Evolutionary conservation across 2,797 vertebrate genomes (phyloP).

Genomic region (Margarornis squamiger): DNA sequence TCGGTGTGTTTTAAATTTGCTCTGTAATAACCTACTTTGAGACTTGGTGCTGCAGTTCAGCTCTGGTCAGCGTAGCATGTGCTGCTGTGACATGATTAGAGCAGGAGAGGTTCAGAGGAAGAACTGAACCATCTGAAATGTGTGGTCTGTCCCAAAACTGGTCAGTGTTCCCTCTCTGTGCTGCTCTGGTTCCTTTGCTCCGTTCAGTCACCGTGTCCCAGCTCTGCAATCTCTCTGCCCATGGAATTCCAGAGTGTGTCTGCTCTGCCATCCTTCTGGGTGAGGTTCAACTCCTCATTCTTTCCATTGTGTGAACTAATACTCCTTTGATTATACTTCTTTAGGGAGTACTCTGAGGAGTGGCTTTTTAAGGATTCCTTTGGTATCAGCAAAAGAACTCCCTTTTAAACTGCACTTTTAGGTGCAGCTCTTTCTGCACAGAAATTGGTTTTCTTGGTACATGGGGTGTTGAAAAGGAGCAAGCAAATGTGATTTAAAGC

Average conservation of each 20-base stretch:
- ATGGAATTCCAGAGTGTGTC: neutral
- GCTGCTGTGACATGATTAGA: neutral
- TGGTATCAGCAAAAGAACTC: slow-evolving; percentile 2
- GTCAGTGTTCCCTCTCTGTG: neutral
- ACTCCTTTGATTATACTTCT: neutral
- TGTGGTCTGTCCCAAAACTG: rapidly evolving
- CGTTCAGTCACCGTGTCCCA: neutral
- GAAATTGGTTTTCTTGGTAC: neutral
- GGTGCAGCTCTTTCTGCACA: neutral
- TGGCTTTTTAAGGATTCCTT: slow-evolving; percentile 53
- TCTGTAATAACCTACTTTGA: rapidly evolving
- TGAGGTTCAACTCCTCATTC: slow-evolving; percentile 55
- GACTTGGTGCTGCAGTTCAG: neutral
- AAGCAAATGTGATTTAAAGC: neutral
- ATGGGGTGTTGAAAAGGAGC: neutral
- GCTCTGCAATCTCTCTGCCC: neutral
- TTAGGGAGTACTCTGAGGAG: slow-evolving; percentile 46
- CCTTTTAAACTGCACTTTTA: neutral
- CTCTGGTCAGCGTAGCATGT: neutral
- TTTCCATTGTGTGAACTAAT: slow-evolving; percentile 50
- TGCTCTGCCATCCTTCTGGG: slow-evolving; percentile 35
- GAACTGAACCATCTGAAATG: neutral
- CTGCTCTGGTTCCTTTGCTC: neutral
- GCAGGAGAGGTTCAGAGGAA: neutral
- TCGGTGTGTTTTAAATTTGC: neutral